These are phyloP conservation scores for Dissostichus mawsoni DNA, from an alignment of 2,113 vertebrate genomes.

Conservation along the genomic window DNA sequence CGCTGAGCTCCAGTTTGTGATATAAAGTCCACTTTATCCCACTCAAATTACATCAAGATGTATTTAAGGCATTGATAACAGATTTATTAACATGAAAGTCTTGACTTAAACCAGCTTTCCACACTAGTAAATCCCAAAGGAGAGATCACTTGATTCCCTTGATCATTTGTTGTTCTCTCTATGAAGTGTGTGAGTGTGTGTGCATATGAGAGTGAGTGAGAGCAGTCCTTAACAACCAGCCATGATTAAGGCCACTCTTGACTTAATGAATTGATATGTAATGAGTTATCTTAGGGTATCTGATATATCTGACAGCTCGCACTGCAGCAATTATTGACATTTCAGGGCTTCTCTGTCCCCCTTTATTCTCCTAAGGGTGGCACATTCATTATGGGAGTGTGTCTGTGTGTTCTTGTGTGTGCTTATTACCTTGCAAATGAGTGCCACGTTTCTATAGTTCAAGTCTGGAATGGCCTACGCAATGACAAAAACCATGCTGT, in stretches of 20 bases:
- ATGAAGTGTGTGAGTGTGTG: constrained; percentile 49
- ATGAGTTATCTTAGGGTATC: constrained; percentile 68
- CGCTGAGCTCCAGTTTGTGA: constrained; percentile 25
- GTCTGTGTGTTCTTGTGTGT: constrained; percentile 4
- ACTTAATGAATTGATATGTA: constrained; percentile 74
- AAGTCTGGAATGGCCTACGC: constrained; percentile 41
- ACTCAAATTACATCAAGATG: constrained; percentile 12
- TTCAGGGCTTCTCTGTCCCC: constrained; percentile 31
- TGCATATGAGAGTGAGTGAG: background rate
- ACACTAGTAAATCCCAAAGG: constrained; percentile 41
- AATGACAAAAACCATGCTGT: constrained; percentile 18
- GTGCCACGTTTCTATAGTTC: constrained; percentile 49
- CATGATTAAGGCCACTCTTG: constrained; percentile 79
- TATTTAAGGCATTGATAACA: constrained; percentile 17
- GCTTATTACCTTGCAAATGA: constrained; percentile 37
- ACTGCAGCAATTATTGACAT: constrained; percentile 68
- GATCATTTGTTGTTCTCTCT: constrained; percentile 65
- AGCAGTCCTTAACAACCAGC: constrained; percentile 69
- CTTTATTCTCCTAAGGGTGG: constrained; percentile 29
- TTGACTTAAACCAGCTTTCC: constrained; percentile 42
- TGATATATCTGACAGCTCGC: constrained; percentile 61
- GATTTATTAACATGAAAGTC: constrained; percentile 46
- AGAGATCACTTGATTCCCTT: constrained; percentile 59
- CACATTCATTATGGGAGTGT: constrained; percentile 20
- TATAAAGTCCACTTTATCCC: constrained; percentile 40